Evolutionary conservation across 1,140 invertebrate genomes (phyloP).

Genomic region (Zaprionus africanus): DNA sequence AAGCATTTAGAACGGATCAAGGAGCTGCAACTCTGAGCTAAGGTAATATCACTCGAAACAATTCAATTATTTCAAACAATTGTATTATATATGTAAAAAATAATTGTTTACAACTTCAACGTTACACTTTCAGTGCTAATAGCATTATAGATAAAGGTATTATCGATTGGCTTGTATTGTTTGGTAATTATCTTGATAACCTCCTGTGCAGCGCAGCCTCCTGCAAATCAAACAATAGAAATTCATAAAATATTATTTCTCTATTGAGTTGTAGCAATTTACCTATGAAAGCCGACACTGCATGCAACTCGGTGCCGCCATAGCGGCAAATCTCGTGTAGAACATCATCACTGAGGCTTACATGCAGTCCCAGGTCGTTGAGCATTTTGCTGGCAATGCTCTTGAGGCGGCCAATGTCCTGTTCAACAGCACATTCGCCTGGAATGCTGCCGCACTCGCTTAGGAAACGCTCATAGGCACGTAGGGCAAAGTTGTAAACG

Average conservation of each 20-base stretch:
- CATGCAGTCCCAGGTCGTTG: slow-evolving; percentile 93
- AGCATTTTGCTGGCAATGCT: slow-evolving; percentile 91
- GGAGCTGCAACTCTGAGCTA: neutral
- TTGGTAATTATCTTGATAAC: slow-evolving; percentile 98
- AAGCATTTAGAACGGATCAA: neutral
- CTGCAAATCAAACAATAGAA: slow-evolving; percentile 77
- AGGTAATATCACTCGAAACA: neutral
- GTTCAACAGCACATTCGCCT: slow-evolving; percentile 95
- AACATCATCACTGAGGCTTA: slow-evolving; percentile 94
- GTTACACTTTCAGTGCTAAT: slow-evolving; percentile 94
- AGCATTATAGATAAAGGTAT: slow-evolving; percentile 98
- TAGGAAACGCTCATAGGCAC: slow-evolving; percentile 96
- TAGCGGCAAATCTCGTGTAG: slow-evolving; percentile 97
- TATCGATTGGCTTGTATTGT: slow-evolving; percentile 98
- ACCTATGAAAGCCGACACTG: slow-evolving; percentile 96
- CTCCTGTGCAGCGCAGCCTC: slow-evolving; percentile 97
- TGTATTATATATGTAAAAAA: slow-evolving; percentile 11
- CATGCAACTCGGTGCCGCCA: slow-evolving; percentile 97
- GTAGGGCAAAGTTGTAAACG: slow-evolving; percentile 95
- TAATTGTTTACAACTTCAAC: slow-evolving; percentile 71
- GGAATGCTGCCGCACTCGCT: slow-evolving; percentile 95
- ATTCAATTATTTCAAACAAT: slow-evolving; percentile 21
- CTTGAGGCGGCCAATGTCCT: slow-evolving; percentile 95
- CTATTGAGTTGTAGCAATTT: slow-evolving; percentile 24
- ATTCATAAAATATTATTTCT: neutral